Conservation (phyloP, 2,797 vertebrate species). For the Paedocypris micromegethes region DNA sequence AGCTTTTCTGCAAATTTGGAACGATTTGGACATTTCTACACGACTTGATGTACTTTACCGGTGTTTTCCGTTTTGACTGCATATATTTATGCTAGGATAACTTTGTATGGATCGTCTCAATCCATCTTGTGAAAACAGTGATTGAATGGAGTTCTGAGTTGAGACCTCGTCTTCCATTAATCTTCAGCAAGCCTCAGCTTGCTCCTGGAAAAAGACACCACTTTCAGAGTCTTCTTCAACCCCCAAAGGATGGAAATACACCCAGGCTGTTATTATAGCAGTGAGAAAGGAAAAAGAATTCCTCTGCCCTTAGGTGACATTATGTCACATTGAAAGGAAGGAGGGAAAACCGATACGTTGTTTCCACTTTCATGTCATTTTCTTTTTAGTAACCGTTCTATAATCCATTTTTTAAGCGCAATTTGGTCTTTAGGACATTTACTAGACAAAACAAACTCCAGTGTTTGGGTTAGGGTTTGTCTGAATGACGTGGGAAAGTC, state of each 20-base stretch:
- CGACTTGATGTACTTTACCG: conserved; percentile 4
- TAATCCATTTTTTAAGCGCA: too few species aligned
- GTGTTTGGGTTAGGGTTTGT: too few species aligned
- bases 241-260: conserved; percentile 49
- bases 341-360: conserved; percentile 2
- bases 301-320: conserved; percentile 41
- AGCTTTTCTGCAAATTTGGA: too few species aligned
- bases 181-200: conserved; percentile 57
- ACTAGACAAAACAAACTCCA: too few species aligned
- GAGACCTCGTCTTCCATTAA: conserved; percentile 47
- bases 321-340: conserved; percentile 37
- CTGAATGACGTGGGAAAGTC: too few species aligned
- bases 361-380: too few species aligned
- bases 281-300: conserved; percentile 41
- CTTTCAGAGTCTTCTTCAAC: conserved; percentile 26
- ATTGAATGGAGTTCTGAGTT: conserved; percentile 16
- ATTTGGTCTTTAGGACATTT: too few species aligned
- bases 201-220: conserved; percentile 34
- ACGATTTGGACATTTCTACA: conserved; percentile 2
- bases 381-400: too few species aligned
- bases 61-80: conserved; percentile 3
- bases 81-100: conserved; percentile 18
- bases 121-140: conserved; percentile 19
- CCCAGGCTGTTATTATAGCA: conserved; percentile 50
- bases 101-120: not conserved